A percentile compares a stretch with the other conserved stretches of the same genome.
Evolutionary conservation across 2,113 vertebrate genomes (phyloP).

Genomic region (Chlorodrepanis virens): DNA sequence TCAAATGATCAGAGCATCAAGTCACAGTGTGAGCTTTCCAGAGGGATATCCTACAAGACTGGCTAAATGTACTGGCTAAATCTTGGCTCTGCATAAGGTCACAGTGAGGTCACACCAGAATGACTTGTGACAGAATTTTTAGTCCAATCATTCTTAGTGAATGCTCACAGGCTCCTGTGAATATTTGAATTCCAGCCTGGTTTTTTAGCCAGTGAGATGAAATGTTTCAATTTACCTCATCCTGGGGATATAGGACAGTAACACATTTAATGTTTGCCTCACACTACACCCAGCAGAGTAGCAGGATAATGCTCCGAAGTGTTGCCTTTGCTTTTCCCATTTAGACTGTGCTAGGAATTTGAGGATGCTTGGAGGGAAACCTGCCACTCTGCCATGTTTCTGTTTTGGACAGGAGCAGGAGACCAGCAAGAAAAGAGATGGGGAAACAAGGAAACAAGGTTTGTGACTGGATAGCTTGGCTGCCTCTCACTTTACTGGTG

Average conservation of each 20-base stretch:
- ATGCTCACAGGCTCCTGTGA: background rate
- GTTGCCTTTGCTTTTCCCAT: background rate
- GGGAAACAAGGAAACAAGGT: background rate
- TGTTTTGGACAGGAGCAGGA: background rate
- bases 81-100: background rate
- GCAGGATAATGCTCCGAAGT: background rate
- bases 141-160: background rate
- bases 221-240: background rate
- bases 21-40: background rate
- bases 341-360: background rate
- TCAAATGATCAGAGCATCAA: background rate
- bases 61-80: background rate
- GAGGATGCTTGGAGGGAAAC: background rate
- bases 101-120: background rate
- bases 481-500: background rate
- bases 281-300: background rate
- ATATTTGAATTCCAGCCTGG: background rate
- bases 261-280: background rate
- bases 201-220: background rate
- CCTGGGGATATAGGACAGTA: background rate
- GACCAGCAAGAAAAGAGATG: background rate
- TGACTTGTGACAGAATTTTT: background rate
- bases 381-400: background rate
- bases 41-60: background rate
- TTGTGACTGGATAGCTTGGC: background rate